Conservation (phyloP, 2,888 invertebrate genomes). For the Chymomyza procnemis region DNA sequence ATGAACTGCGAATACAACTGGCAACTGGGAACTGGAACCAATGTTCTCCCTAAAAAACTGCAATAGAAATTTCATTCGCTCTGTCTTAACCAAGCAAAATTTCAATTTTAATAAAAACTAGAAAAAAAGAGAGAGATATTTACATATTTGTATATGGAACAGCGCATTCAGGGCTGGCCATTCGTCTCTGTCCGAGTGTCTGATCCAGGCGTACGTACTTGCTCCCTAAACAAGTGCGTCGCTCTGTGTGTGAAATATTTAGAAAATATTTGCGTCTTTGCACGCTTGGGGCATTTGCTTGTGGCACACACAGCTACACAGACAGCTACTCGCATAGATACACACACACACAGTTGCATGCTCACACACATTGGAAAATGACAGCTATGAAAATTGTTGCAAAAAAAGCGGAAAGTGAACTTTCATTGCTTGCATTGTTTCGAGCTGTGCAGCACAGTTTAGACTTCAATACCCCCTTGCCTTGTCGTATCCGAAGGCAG, state of each 20-base stretch:
- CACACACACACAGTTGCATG: neutral
- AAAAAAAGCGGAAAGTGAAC: slow-evolving; percentile 46
- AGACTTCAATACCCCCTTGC: neutral
- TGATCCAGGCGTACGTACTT: neutral
- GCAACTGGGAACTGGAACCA: neutral
- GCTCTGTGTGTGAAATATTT: slow-evolving; percentile 41
- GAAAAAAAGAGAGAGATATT: slow-evolving; percentile 41
- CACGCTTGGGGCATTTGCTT: slow-evolving; percentile 13
- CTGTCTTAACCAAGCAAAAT: slow-evolving; percentile 41
- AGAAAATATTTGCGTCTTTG: slow-evolving; percentile 51
- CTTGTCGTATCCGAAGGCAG: too few species aligned
- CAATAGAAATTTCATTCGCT: neutral
- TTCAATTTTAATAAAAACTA: slow-evolving; percentile 48
- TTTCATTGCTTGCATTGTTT: slow-evolving; percentile 17
- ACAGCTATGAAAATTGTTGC: slow-evolving; percentile 41
- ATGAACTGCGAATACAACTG: neutral
- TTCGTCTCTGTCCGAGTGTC: neutral
- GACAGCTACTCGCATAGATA: neutral
- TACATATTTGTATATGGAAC: slow-evolving; percentile 29
- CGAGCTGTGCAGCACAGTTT: neutral
- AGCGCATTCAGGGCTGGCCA: slow-evolving; percentile 11
- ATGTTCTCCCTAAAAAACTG: neutral
- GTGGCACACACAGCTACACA: neutral
- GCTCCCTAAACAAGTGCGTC: slow-evolving; percentile 18
- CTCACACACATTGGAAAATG: neutral